These are phyloP conservation scores for Tachysurus vachellii DNA, from an alignment of 2,113 vertebrate species.

Conservation along the genomic window DNA sequence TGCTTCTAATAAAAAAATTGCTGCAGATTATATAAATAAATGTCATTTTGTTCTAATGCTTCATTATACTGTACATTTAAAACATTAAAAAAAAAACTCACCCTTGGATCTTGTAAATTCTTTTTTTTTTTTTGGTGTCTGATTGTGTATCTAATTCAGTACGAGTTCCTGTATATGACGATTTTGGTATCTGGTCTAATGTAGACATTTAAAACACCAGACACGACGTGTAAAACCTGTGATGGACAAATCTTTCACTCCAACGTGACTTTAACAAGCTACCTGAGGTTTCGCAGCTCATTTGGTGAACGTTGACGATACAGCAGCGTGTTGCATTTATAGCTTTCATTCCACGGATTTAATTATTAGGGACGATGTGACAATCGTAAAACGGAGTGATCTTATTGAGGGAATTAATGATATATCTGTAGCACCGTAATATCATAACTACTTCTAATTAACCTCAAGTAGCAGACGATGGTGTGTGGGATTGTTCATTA, in stretches of 20 bases:
- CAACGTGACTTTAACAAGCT: neutral
- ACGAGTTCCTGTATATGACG: too few relatives aligned
- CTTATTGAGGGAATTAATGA: slow-evolving; percentile 34
- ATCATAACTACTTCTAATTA: slow-evolving; percentile 44
- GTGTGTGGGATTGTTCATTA: neutral
- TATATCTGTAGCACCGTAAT: slow-evolving; percentile 36
- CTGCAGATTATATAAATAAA: neutral
- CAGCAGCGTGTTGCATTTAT: slow-evolving; percentile 22
- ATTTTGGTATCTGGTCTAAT: neutral
- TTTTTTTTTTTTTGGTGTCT: neutral
- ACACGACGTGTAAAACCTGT: neutral
- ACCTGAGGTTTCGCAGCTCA: neutral
- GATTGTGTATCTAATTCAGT: neutral
- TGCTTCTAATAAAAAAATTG: neutral
- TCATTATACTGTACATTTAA: too few relatives aligned
- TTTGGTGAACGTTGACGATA: neutral
- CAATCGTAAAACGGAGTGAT: slow-evolving; percentile 33
- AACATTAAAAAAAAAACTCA: neutral
- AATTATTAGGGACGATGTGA: slow-evolving; percentile 40
- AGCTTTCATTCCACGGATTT: slow-evolving; percentile 39
- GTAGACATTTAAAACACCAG: neutral
- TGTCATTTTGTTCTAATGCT: neutral
- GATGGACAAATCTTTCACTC: neutral
- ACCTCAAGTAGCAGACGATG: slow-evolving; percentile 2
- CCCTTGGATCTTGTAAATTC: neutral